These are phyloP conservation scores for Phrynocephalus versicolor DNA, from an alignment of 2,113 vertebrate species.

Conservation along the genomic window DNA sequence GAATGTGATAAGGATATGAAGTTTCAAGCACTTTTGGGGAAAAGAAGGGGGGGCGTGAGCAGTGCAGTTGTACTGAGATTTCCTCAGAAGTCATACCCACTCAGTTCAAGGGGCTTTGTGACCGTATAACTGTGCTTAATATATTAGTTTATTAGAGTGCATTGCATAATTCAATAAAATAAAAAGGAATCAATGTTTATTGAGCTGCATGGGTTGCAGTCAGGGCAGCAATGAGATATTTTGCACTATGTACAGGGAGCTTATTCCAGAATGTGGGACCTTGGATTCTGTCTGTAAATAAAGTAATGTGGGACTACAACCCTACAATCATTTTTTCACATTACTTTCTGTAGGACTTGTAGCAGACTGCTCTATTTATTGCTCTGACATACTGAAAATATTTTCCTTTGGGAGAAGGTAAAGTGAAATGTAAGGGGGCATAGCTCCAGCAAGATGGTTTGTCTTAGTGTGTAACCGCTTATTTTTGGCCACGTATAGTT, in stretches of 20 bases:
- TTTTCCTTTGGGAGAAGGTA: constrained; percentile 9
- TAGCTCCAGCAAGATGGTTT: constrained; percentile 12
- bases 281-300: neutral
- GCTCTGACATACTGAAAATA: constrained; percentile 3
- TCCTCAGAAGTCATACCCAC: neutral
- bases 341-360: neutral
- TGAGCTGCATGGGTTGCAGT: constrained; percentile 36
- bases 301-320: neutral
- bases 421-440: neutral
- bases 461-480: neutral
- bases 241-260: constrained; percentile 11
- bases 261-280: constrained; percentile 7
- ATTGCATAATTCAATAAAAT: constrained; percentile 46
- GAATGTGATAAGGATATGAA: neutral
- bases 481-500: neutral
- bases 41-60: constrained; percentile 37
- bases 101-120: neutral
- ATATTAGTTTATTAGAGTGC: neutral
- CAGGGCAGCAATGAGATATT: constrained; percentile 43
- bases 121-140: neutral
- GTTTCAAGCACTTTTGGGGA: constrained; percentile 20
- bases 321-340: no score
- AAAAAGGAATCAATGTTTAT: constrained; percentile 57
- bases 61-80: neutral
- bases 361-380: neutral